Base-by-base conservation (phyloP, 2,888 invertebrate species). In the Corythucha ciliata region DNA sequence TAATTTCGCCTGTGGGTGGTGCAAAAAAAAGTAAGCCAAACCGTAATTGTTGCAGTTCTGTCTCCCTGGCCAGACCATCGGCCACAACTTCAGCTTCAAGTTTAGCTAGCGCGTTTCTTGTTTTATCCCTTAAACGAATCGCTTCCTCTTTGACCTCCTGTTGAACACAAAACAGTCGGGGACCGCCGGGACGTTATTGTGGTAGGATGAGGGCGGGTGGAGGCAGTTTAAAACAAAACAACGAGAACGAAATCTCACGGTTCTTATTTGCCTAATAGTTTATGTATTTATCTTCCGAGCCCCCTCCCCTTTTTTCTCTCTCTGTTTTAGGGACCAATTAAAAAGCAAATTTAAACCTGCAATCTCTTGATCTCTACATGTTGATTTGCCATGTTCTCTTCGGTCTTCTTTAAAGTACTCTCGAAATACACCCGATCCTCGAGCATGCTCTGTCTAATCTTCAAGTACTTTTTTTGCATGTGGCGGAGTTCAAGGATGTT, bases 401-500 rank as follows among this genome's bases (percentile, higher is more conserved):
- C 83, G 27, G 86, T 70, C 41, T 76, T 76, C n/a, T 74, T 69
- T 18, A 88, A 70, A 10, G 81, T 81, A 51, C 79, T 79, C 64
- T 84, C 83, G 59, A 83, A 85, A 59, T 77, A 77, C 2, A 82
- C 80, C 0, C 82, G 76, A 63, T 85, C 85, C 12, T 79, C 77
- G 65, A 79, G 70, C 0, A 85, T 68, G 0, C 77, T 66, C 54
- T 68, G 72, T 70, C 79, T 76, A 49, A 87, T 85, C 1, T 79
- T 77, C 29, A 74, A 70, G 63, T 87, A 88, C 65, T 85, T 85
- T 64, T 81, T 82, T 58, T 79, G 79, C 6, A 87, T 79, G 58
- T 86, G 77, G 60, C 82, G 80, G 0, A 86, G 85, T 67, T 88
- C 87, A 63, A 83, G 80, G 74, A 83, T 81, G 70, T 87, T 85